Base-by-base conservation (phyloP, 2,888 invertebrate species). In the Tetrapedia diversipes region DNA sequence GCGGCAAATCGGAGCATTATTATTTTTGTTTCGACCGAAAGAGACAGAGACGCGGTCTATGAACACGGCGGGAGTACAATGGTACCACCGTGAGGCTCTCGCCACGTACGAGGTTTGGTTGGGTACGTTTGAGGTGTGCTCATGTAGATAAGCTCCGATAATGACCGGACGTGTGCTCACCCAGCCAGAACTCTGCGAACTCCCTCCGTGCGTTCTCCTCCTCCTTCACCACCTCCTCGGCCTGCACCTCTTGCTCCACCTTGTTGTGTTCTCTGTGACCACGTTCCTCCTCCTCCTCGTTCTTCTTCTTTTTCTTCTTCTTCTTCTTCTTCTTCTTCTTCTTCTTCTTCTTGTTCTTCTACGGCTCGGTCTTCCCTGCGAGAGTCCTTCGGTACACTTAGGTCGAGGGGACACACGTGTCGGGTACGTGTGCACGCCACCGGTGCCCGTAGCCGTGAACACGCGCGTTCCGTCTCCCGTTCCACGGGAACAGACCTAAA, bases 71-170 rank as follows among this genome's bases (percentile, higher is more conserved):
- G 14, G 77, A 49, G 79, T 75, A 86, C 79, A 79, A 80, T 85
- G 73, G 69, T 63, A 60, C 74, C 74, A 60, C 74, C 74, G 66
- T 66, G 83, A 74, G 74, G 76, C 63, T 74, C 76, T 74, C 80
- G 86, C 82, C 83, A 80, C 79, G 81, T 81, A 83, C 71, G 79
- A 82, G 88, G 89, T 87, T 89, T 85, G 89, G 89, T 88, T 90
- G 87, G 88, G 86, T 90, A 88, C 85, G 88, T 89, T 90, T 87
- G 91, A 91, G 91, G 91, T 91, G 91, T 91, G 91, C 91, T 91
- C 91, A 91, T 91, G 91, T 91, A 91, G 91, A 91, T 91, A 91
- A 91, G 91, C 91, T 92, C 90, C 89, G 91, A 91, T 92, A 91
- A 91, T 91, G 91, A 91, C 91, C 91, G 91, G 91, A 91, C 91